Evolutionary conservation across 2,888 invertebrate species (phyloP).

Genomic region (Catonia carolina): DNA sequence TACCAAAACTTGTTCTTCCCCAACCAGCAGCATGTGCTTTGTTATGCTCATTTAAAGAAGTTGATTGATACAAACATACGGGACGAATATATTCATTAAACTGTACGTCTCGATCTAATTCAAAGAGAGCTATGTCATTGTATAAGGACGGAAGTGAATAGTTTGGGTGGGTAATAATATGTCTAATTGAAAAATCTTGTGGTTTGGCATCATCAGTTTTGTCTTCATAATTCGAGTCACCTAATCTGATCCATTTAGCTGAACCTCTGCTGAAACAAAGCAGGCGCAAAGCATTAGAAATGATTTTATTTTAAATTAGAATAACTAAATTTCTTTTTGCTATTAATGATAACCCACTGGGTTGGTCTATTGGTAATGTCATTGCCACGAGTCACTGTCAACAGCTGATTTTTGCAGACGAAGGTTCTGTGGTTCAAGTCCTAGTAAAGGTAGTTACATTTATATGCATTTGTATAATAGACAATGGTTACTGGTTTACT

Average conservation of each 20-base stretch:
- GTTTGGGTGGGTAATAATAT: slow-evolving; percentile 49
- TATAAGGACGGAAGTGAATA: slow-evolving; percentile 51
- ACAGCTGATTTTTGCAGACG: too few relatives aligned
- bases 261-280: too few relatives aligned
- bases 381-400: too few relatives aligned
- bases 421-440: too few relatives aligned
- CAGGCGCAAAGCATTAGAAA: too few relatives aligned
- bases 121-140: slow-evolving; percentile 61
- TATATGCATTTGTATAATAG: too few relatives aligned
- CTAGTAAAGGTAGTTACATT: too few relatives aligned
- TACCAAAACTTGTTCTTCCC: slow-evolving; percentile 46
- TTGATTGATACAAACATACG: slow-evolving; percentile 48
- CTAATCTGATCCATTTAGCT: slow-evolving; percentile 49
- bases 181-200: slow-evolving; percentile 47
- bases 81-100: slow-evolving; percentile 53
- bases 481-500: too few relatives aligned
- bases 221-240: slow-evolving; percentile 49
- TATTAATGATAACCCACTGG: too few relatives aligned
- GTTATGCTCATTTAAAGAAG: slow-evolving; percentile 33
- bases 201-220: slow-evolving; percentile 47
- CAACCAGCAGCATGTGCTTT: slow-evolving; percentile 55
- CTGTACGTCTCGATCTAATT: slow-evolving; percentile 46
- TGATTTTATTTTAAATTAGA: too few relatives aligned
- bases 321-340: too few relatives aligned
- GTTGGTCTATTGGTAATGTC: too few relatives aligned